These are phyloP conservation scores for Leuciscus idus DNA, from an alignment of 2,113 vertebrate genomes.

Conservation along the genomic window DNA sequence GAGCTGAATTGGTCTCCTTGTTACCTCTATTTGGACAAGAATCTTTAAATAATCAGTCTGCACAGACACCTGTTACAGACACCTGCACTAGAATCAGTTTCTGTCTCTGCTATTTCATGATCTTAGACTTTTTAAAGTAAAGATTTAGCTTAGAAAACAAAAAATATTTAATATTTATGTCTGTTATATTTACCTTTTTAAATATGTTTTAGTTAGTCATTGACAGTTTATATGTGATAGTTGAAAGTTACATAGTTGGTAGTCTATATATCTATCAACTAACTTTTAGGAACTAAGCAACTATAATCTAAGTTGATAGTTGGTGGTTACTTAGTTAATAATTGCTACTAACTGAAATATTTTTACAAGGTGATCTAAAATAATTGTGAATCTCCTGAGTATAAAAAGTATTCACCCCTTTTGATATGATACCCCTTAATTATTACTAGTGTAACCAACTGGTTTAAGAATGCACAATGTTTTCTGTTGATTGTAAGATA, in stretches of 20 bases:
- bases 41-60: slow-evolving; percentile 32
- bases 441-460: not conserved
- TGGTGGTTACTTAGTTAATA: no score
- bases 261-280: not conserved
- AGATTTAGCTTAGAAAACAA: not conserved
- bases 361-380: not conserved
- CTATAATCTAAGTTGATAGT: not conserved
- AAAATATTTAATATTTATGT: no score
- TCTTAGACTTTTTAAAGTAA: not conserved
- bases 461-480: not conserved
- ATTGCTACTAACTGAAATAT: not conserved
- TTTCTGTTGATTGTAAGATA: not conserved
- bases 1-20: slow-evolving; percentile 38
- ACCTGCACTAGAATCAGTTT: slow-evolving; percentile 21
- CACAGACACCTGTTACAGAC: slow-evolving; percentile 45
- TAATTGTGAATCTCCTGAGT: not conserved
- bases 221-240: no score
- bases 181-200: no score
- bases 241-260: no score
- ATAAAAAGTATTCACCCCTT: not conserved
- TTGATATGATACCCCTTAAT: not conserved
- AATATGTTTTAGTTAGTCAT: no score
- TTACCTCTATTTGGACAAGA: slow-evolving; percentile 45
- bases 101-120: not conserved
- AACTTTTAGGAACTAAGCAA: not conserved